Evolutionary conservation across 2,888 invertebrate species (phyloP).

Genomic region (Venusia cambrica): DNA sequence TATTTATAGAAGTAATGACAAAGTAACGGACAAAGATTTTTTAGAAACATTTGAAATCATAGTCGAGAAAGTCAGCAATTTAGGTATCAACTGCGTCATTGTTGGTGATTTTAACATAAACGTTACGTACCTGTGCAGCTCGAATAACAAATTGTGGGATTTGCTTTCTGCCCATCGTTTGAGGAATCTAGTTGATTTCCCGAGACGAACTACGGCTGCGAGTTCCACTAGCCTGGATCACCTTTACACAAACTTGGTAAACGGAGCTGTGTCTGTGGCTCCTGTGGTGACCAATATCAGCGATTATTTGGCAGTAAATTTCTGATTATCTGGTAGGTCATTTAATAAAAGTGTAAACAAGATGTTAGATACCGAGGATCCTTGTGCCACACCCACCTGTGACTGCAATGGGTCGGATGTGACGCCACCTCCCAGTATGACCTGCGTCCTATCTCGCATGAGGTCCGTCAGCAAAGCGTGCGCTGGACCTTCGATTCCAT

Average conservation of each 20-base stretch:
- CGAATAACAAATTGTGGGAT: constrained; percentile 1
- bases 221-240: constrained; percentile 8
- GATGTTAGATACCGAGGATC: too few species aligned
- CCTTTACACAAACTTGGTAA: constrained; percentile 4
- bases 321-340: too few species aligned
- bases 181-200: constrained; percentile 9
- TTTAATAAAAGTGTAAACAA: too few species aligned
- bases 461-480: too few species aligned
- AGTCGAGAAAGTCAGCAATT: constrained; percentile 11
- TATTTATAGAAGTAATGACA: constrained; percentile 8
- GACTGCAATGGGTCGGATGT: too few species aligned
- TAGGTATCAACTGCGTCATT: constrained; percentile 4
- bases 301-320: constrained; percentile 6
- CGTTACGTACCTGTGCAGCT: neutral
- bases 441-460: too few species aligned
- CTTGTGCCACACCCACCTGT: too few species aligned
- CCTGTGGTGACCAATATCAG: constrained; percentile 8
- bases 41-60: constrained; percentile 7
- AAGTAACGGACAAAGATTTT: constrained; percentile 6
- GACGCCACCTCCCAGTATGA: too few species aligned
- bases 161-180: constrained; percentile 3
- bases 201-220: constrained; percentile 1
- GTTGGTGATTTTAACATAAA: constrained; percentile 12
- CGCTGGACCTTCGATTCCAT: too few species aligned
- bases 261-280: neutral